These are phyloP conservation scores for Bicyclus anynana DNA, from an alignment of 1,140 invertebrate species.

Conservation along the genomic window DNA sequence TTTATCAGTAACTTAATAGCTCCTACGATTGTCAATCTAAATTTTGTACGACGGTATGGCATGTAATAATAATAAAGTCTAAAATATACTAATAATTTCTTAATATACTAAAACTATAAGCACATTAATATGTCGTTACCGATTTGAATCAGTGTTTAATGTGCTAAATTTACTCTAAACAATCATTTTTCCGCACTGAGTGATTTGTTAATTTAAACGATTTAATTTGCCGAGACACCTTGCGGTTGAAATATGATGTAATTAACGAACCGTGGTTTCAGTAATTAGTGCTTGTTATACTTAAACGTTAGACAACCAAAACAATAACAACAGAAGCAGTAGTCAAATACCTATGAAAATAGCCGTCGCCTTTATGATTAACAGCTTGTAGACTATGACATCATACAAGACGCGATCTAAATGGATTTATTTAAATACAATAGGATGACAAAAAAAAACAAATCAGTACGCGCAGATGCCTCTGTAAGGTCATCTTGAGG, in stretches of 20 bases:
- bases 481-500: too few relatives aligned
- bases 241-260: constrained; percentile 6
- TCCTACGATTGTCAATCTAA: not conserved
- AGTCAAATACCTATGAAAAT: not conserved
- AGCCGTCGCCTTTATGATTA: not conserved
- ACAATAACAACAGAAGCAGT: constrained; percentile 12
- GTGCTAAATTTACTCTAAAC: not conserved
- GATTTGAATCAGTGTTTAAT: not conserved
- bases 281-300: constrained; percentile 10
- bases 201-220: constrained; percentile 3
- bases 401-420: not conserved
- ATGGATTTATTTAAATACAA: not conserved
- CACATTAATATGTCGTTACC: too few relatives aligned
- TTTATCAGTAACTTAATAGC: not conserved
- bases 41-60: too few relatives aligned
- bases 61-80: too few relatives aligned
- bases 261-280: not conserved
- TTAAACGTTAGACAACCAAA: constrained; percentile 13
- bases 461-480: too few relatives aligned
- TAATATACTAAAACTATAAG: not conserved
- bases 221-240: not conserved
- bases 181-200: not conserved
- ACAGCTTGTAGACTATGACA: not conserved
- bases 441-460: not conserved
- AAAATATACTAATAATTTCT: too few relatives aligned